Conservation (phyloP, 2,113 vertebrate genomes). For the Martes martes region DNA sequence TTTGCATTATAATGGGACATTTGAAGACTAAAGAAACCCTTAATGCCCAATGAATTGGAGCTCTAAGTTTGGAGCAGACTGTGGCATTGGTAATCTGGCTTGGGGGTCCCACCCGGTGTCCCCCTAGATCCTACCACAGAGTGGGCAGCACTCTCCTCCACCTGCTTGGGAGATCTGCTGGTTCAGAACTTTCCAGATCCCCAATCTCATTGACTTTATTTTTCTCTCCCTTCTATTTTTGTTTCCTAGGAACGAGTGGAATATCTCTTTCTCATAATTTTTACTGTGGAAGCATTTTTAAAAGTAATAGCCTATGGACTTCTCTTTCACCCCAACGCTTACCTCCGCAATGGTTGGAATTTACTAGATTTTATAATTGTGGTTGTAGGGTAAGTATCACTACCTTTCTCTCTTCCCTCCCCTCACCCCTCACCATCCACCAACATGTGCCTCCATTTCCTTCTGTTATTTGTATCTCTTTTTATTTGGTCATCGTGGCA, state of each 20-base stretch:
- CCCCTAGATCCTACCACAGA: background rate
- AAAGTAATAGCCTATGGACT: slow-evolving; percentile 99
- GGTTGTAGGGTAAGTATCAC: slow-evolving; percentile 95
- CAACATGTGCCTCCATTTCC: background rate
- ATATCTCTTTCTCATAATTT: slow-evolving; percentile 99
- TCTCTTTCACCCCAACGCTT: slow-evolving; percentile 99
- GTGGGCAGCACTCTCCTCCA: background rate
- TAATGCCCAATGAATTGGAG: background rate
- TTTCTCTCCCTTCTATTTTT: slow-evolving; percentile 75
- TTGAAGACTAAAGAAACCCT: background rate
- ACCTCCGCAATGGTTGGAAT: slow-evolving; percentile 99
- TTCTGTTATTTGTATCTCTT: background rate
- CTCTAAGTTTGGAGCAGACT: background rate
- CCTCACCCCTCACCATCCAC: background rate
- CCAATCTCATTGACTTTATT: slow-evolving; percentile 50
- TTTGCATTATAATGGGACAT: background rate
- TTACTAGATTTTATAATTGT: slow-evolving; percentile 99
- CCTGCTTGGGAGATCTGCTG: background rate
- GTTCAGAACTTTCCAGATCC: background rate
- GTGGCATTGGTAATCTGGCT: background rate
- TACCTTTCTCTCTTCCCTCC: background rate
- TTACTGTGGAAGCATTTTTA: slow-evolving; percentile 99
- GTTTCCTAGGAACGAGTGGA: slow-evolving; percentile 95
- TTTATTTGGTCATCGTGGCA: background rate
- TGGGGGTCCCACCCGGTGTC: background rate